A percentile compares a stretch with the other conserved stretches of the same genome.
Conservation (phyloP, 2,888 invertebrate genomes). For the Conops quadrifasciatus region DNA sequence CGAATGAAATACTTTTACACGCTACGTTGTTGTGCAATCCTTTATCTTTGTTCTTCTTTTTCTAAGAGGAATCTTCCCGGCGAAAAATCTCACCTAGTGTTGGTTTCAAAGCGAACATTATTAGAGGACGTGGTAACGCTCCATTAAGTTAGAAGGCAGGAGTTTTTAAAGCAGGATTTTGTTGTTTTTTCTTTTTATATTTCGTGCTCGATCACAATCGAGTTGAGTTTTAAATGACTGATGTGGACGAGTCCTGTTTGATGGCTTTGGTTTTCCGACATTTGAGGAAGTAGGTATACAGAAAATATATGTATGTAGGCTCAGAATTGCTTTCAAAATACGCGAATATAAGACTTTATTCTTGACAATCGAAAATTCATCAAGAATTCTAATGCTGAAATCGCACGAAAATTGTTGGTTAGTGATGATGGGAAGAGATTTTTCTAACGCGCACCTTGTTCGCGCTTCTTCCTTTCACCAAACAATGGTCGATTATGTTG, state of each 20-base stretch:
- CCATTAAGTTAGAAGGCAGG: conserved; percentile 26
- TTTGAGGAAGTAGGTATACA: too few species aligned
- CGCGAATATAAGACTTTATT: too few species aligned
- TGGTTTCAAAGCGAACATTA: not conserved
- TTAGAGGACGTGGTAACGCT: conserved; percentile 6
- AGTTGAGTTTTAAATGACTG: conserved; percentile 22
- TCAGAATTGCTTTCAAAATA: too few species aligned
- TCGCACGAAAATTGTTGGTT: too few species aligned
- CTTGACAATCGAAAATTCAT: too few species aligned
- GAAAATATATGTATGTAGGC: too few species aligned
- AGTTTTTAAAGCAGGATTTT: not conserved
- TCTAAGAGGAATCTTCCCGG: not conserved
- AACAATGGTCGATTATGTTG: conserved; percentile 5
- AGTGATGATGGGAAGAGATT: too few species aligned
- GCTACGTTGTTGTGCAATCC: not conserved
- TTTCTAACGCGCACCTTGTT: too few species aligned
- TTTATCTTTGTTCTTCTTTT: not conserved
- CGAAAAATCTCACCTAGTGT: too few species aligned
- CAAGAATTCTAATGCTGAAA: too few species aligned
- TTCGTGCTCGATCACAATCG: conserved; percentile 26
- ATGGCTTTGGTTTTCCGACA: too few species aligned
- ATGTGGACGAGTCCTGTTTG: not conserved
- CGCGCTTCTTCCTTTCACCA: too few species aligned
- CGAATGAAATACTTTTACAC: not conserved
- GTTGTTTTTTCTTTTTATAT: not conserved